Evolutionary conservation across 2,797 vertebrate genomes (phyloP), one percentile per base, ranked within the genome.

Genomic region (Acanthopagrus latus): DNA sequence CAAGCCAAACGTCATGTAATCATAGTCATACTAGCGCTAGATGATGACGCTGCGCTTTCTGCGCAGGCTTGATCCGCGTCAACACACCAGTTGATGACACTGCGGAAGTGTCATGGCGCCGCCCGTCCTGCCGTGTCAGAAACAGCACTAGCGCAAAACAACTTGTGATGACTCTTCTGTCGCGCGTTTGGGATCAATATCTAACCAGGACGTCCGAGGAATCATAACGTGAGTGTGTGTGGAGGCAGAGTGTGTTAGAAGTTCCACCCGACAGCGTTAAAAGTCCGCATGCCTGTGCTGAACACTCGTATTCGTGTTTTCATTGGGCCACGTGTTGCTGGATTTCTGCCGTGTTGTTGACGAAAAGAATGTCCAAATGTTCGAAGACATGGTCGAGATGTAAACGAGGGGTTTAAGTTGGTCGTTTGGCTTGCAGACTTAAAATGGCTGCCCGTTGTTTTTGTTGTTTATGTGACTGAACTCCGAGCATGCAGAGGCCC

Each of bases 71-170:
- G 88, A 90, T 47, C 14, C 81, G 3, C 70, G 71, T 79, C 71
- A 91, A 41, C 11, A 47, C 51, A 11, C 6, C 2, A 16, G 38
- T 2, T 43, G 56, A 80, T 17, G 80, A 83, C 80, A 77, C n/a
- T 2, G 64, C 86, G 86, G 89, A 92, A 92, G 83, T 89, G 88
- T 90, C 89, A 91, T 91, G 88, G 89, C 86, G 86, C 44, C 60
- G 78, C 50, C 27, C 69, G 20, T 50, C 59, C 63, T 76, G 77
- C 86, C 50, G 64, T 27, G 44, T 71, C 47, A 44, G 71, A 52
- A 43, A 44, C 78, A 27, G 54, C 44, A 38, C 9, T n/a, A 76
- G 64, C 65, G 5, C 20, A 16, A 33, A 48, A 64, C n/a, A 41
- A 5, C 60, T 65, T 55, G 44, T 67, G 3, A 63, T 78, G 74